Evolutionary conservation across 2,888 invertebrate genomes (phyloP).

Genomic region (Tenthredo scrophulariae): DNA sequence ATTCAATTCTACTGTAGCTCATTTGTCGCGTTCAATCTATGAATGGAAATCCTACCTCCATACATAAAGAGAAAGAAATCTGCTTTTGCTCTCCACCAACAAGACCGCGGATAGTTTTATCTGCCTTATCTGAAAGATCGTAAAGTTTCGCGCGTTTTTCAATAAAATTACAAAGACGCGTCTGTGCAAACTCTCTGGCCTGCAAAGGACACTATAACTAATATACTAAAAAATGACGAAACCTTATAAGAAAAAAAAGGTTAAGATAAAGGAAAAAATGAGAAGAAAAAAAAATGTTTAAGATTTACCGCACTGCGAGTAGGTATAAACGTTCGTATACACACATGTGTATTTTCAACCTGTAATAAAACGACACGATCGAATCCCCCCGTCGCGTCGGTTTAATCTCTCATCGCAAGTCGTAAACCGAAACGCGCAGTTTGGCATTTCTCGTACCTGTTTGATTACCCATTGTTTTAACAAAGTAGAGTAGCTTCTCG

Average conservation of each 20-base stretch:
- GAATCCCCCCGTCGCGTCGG: neutral
- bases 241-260: neutral
- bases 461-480: conserved; percentile 22
- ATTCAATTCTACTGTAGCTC: conserved; percentile 15
- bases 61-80: neutral
- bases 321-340: neutral
- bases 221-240: neutral
- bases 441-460: conserved; percentile 35
- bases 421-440: conserved; percentile 34
- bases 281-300: neutral
- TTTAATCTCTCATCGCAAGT: conserved; percentile 4
- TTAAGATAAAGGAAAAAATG: too few relatives aligned
- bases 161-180: neutral
- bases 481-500: conserved; percentile 4
- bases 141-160: neutral
- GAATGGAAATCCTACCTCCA: neutral
- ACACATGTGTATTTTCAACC: neutral
- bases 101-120: neutral
- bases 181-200: neutral
- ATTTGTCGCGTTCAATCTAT: neutral
- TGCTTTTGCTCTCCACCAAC: neutral
- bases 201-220: neutral
- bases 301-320: neutral
- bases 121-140: neutral
- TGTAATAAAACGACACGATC: conserved; percentile 27